These are phyloP conservation scores for Phymorhynchus buccinoides DNA, from an alignment of 1,140 invertebrate species.

Conservation along the genomic window DNA sequence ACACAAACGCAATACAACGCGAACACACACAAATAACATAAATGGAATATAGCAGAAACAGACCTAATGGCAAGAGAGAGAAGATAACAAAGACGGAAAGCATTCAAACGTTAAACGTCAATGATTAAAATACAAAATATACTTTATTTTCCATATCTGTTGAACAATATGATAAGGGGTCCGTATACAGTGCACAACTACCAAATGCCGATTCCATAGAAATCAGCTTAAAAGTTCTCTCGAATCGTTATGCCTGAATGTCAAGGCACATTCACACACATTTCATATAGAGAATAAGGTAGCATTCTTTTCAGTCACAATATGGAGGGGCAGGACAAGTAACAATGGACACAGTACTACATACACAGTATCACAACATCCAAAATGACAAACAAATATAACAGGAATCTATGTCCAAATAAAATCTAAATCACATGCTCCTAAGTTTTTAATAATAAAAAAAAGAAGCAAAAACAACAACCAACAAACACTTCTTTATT, in stretches of 20 bases:
- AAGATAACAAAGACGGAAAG: too few relatives aligned
- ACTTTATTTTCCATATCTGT: background rate
- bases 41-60: too few relatives aligned
- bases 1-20: too few relatives aligned
- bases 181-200: background rate
- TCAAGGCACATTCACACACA: slow-evolving; percentile 1
- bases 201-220: background rate
- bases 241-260: background rate
- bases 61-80: too few relatives aligned
- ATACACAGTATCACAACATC: background rate
- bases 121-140: background rate
- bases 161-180: background rate
- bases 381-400: background rate
- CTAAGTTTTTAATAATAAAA: too few relatives aligned
- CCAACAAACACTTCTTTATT: too few relatives aligned
- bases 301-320: background rate
- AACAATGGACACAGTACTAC: background rate
- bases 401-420: too few relatives aligned
- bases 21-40: too few relatives aligned
- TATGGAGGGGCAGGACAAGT: background rate
- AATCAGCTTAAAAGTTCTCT: background rate
- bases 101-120: too few relatives aligned
- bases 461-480: background rate
- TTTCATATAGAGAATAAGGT: background rate
- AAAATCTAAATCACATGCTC: too few relatives aligned